Percentiles rank a stretch among this genome's conserved stretches.
Evolutionary conservation across 2,797 vertebrate genomes (phyloP).

Genomic region (Cossypha caffra): DNA sequence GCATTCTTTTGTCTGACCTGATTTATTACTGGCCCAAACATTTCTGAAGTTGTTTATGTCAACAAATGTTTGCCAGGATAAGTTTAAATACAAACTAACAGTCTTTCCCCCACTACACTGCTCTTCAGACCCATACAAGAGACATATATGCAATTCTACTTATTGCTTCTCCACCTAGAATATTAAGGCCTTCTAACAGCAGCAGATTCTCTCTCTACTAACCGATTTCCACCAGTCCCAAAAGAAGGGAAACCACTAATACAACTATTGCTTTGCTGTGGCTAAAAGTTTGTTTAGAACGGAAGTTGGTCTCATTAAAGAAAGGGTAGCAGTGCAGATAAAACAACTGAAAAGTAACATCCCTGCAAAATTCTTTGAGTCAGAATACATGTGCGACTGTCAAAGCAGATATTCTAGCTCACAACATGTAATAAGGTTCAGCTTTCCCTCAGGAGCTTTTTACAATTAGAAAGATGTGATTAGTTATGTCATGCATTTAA

Average conservation of each 20-base stretch:
- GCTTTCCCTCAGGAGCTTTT: neutral
- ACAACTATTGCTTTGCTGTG: neutral
- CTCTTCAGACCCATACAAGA: neutral
- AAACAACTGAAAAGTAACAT: neutral
- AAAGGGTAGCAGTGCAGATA: neutral
- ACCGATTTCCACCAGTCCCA: neutral
- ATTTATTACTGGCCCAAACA: slow-evolving; percentile 6
- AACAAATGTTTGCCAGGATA: neutral
- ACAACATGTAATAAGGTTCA: neutral
- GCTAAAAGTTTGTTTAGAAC: neutral
- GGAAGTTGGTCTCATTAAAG: neutral
- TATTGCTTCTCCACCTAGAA: neutral
- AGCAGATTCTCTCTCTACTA: neutral
- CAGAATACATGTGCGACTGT: neutral
- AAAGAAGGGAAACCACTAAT: neutral
- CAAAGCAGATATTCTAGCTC: neutral
- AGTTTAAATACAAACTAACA: neutral
- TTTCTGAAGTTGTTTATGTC: slow-evolving; percentile 17
- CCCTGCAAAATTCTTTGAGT: neutral
- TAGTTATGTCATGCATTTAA: neutral
- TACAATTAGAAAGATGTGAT: neutral
- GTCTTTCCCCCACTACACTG: neutral
- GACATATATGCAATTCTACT: neutral
- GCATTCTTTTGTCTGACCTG: slow-evolving; percentile 35
- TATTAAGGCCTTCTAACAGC: neutral